Percentiles rank a stretch among this genome's conserved stretches.
phyloP scores from a whole-genome alignment of 2,888 invertebrate species.

The Phaedon cochleariae region DNA sequence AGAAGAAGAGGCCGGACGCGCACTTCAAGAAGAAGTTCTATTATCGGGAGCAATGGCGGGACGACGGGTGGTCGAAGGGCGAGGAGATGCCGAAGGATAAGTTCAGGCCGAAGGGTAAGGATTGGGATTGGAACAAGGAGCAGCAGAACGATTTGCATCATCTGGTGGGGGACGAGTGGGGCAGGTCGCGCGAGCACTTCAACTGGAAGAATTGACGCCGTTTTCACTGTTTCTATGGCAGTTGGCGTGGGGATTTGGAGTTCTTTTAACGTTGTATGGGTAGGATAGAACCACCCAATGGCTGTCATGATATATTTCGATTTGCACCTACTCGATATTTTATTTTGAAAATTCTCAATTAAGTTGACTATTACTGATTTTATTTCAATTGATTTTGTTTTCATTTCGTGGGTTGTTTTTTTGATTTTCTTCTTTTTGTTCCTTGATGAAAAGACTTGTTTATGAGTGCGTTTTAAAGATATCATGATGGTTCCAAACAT shows the following conservation, averaged over 20 bases:
- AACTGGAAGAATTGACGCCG: conserved; percentile 58
- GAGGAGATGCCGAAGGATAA: conserved; percentile 65
- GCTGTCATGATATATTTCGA: background rate
- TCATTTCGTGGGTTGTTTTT: too few species aligned
- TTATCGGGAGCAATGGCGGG: conserved; percentile 75
- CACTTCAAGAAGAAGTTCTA: conserved; percentile 87
- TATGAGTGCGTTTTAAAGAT: too few species aligned
- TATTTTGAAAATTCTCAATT: too few species aligned
- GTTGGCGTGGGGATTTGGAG: conserved; percentile 45
- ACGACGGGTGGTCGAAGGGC: conserved; percentile 56
- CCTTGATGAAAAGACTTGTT: too few species aligned
- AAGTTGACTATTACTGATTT: too few species aligned
- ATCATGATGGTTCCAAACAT: conserved; percentile 16
- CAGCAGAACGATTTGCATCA: conserved; percentile 35
- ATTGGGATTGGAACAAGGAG: conserved; percentile 72
- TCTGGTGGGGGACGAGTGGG: conserved; percentile 47
- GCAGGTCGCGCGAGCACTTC: conserved; percentile 53
- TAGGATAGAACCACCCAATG: background rate
- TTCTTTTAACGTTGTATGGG: conserved; percentile 43
- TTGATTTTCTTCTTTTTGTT: too few species aligned
- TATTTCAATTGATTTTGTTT: too few species aligned
- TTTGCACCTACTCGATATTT: background rate
- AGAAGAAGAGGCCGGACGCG: conserved; percentile 65
- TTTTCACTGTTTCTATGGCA: conserved; percentile 44
- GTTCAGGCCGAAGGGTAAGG: conserved; percentile 77